A percentile compares a stretch with the other conserved stretches of the same genome.
Conservation (phyloP, 2,797 vertebrate genomes). For the Rhabdophis nuchalis region DNA sequence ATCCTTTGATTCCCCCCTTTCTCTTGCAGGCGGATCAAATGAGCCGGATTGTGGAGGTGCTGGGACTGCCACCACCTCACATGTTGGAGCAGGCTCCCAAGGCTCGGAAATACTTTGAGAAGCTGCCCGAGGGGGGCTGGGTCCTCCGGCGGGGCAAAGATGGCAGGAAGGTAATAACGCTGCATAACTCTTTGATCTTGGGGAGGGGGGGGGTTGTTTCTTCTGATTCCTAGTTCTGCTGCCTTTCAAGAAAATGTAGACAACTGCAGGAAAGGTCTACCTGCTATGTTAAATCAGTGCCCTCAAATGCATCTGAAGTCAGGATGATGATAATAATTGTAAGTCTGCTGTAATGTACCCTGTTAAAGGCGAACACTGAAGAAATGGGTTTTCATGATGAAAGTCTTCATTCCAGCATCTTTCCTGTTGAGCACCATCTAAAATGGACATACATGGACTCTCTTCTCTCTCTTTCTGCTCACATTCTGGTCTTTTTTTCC, state of each 20-base stretch:
- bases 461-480: neutral
- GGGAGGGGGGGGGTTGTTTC: too few relatives aligned
- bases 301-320: neutral
- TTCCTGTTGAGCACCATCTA: neutral
- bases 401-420: neutral
- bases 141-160: conserved; percentile 93
- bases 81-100: conserved; percentile 94
- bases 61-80: conserved; percentile 88
- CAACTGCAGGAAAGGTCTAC: neutral
- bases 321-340: neutral
- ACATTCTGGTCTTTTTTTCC: neutral
- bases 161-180: conserved; percentile 85
- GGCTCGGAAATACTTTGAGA: conserved; percentile 93
- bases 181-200: neutral
- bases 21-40: conserved; percentile 86
- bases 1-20: neutral
- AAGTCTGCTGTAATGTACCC: neutral
- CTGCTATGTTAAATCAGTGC: neutral
- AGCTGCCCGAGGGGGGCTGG: conserved; percentile 90
- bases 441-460: neutral
- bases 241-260: neutral
- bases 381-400: neutral
- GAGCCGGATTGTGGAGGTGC: conserved; percentile 93
- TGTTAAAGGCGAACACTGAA: neutral
- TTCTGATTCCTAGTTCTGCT: neutral